Conservation (phyloP, 1,140 invertebrate genomes). For the Drosophila chauvacae region DNA sequence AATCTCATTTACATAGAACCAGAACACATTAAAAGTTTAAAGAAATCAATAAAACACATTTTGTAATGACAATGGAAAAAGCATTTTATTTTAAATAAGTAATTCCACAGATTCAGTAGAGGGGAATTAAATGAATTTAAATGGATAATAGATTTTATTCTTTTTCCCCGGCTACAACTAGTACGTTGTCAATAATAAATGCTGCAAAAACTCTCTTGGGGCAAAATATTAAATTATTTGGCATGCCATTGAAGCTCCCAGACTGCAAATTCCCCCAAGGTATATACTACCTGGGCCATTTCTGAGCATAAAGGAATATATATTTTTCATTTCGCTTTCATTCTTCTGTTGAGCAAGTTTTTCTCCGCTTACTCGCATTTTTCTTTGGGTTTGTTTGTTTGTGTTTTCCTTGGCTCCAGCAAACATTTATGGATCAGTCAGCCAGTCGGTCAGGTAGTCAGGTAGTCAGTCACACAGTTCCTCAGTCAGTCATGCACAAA, state of each 20-base stretch:
- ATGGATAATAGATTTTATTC: not conserved
- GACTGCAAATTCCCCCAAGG: not conserved
- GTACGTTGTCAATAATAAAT: not conserved
- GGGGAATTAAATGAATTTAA: not conserved
- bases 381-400: constrained; percentile 20
- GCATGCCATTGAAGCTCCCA: not conserved
- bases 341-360: constrained; percentile 10
- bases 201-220: not conserved
- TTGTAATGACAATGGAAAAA: not conserved
- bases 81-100: not conserved
- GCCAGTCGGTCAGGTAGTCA: constrained; percentile 16
- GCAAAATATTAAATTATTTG: constrained; percentile 2
- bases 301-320: constrained; percentile 17
- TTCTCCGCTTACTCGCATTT: constrained; percentile 22
- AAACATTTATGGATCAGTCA: constrained; percentile 58
- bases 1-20: constrained; percentile 9
- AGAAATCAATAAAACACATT: not conserved
- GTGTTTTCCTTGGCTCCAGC: constrained; percentile 26
- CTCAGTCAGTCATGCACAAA: constrained; percentile 50
- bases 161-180: not conserved
- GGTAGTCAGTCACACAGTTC: constrained; percentile 15
- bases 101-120: not conserved
- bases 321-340: constrained; percentile 44
- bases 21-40: not conserved
- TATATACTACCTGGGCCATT: constrained; percentile 16